These are phyloP conservation scores for Cyanoramphus novaezelandiae DNA, from an alignment of 2,113 vertebrate genomes.

Conservation along the genomic window DNA sequence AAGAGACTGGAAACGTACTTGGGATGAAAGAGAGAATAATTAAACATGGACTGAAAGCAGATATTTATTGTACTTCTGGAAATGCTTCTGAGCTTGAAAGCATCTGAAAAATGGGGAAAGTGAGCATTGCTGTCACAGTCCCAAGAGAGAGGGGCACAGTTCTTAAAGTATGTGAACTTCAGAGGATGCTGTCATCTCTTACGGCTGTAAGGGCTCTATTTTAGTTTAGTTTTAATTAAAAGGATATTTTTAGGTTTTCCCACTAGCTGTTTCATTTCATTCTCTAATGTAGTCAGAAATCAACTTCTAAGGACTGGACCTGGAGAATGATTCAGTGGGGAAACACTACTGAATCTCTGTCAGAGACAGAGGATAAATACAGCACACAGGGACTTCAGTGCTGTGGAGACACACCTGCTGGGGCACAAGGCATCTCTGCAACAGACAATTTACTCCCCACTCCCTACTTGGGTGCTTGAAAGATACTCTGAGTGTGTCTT, in stretches of 20 bases:
- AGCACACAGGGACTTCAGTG: not conserved
- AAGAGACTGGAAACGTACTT: not conserved
- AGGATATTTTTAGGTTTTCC: conserved; percentile 32
- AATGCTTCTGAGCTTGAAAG: not conserved
- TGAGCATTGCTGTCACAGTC: not conserved
- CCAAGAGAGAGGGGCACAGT: not conserved
- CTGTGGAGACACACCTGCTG: accelerated
- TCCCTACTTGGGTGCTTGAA: not conserved
- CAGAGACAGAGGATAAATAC: accelerated
- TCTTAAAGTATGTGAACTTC: not conserved
- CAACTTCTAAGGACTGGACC: not conserved
- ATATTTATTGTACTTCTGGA: not conserved
- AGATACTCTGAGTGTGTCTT: not conserved
- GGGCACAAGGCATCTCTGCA: not conserved
- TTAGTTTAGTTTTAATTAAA: conserved; percentile 38
- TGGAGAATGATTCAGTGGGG: not conserved
- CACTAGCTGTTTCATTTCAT: not conserved
- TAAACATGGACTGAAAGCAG: not conserved
- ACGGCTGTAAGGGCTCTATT: not conserved
- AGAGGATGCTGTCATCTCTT: not conserved
- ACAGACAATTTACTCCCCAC: accelerated
- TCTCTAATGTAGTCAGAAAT: not conserved
- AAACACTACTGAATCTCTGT: not conserved
- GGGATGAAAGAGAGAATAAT: not conserved
- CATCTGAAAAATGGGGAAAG: not conserved